Conservation (phyloP, 2,888 invertebrate species). For the Tenthredo livida region DNA sequence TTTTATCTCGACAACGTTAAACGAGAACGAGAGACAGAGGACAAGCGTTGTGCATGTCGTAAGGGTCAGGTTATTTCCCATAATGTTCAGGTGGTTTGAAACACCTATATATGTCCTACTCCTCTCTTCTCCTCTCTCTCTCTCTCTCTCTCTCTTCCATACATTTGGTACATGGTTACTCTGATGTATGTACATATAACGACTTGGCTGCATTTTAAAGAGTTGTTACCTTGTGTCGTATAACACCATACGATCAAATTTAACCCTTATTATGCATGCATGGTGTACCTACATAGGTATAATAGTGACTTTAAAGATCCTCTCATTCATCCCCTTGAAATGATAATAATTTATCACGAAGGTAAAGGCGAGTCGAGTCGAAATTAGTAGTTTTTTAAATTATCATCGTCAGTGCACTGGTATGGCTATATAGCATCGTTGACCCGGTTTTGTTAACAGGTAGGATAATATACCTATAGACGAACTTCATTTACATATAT, state of each 20-base stretch:
- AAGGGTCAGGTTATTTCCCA: constrained; percentile 34
- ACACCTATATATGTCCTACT: neutral
- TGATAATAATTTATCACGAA: too few species aligned
- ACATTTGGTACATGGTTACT: neutral
- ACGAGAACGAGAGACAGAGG: constrained; percentile 24
- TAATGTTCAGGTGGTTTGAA: constrained; percentile 26
- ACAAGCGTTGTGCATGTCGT: constrained; percentile 24
- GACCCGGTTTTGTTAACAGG: neutral
- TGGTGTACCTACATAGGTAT: neutral
- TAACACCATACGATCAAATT: neutral
- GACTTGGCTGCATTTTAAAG: constrained; percentile 13
- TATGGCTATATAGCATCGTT: neutral
- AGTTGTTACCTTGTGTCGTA: neutral
- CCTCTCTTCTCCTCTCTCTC: neutral
- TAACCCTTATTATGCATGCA: neutral
- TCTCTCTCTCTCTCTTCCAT: neutral
- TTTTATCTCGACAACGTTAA: constrained; percentile 37
- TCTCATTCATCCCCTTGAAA: neutral
- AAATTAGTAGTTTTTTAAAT: neutral
- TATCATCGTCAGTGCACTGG: neutral
- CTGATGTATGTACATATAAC: neutral
- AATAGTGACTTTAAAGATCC: neutral
- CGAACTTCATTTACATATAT: neutral
- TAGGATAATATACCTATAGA: neutral
- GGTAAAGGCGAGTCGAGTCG: too few species aligned